phyloP scores from a whole-genome alignment of 2,888 invertebrate species.

The Luffia ferchaultella region DNA sequence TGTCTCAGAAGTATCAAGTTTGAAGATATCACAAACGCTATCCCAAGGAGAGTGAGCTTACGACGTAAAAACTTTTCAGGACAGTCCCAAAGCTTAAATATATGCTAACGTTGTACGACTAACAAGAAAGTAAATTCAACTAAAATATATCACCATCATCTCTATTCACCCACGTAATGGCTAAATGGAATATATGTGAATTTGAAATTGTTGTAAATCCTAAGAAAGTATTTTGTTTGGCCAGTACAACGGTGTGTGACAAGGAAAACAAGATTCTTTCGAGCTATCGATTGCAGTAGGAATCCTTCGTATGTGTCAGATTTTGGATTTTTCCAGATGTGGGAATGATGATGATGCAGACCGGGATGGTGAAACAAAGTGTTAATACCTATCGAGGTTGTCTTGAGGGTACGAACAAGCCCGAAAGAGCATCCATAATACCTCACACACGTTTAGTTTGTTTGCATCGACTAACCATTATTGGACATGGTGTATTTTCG shows the following conservation, averaged over 20 bases:
- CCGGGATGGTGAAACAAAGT: conserved; percentile 94
- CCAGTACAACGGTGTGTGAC: not conserved
- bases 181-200: not conserved
- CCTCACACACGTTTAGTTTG: conserved; percentile 55
- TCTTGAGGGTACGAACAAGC: conserved; percentile 80
- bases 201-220: no score
- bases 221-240: not conserved
- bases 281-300: conserved; percentile 23
- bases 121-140: not conserved
- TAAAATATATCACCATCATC: not conserved
- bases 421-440: conserved; percentile 48
- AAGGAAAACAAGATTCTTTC: not conserved
- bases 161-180: not conserved
- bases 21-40: conserved; percentile 36
- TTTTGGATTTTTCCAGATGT: conserved; percentile 88
- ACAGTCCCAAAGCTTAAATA: conserved; percentile 46
- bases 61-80: conserved; percentile 49
- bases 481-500: conserved; percentile 29
- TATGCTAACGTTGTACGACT: conserved; percentile 35
- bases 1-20: conserved; percentile 59
- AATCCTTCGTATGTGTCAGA: conserved; percentile 58
- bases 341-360: conserved; percentile 97
- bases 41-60: conserved; percentile 47
- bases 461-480: conserved; percentile 58
- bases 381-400: conserved; percentile 78